Evolutionary conservation across 2,113 vertebrate species (phyloP), one percentile per base, ranked within the genome.

Genomic region (Pachyramphus minor): DNA sequence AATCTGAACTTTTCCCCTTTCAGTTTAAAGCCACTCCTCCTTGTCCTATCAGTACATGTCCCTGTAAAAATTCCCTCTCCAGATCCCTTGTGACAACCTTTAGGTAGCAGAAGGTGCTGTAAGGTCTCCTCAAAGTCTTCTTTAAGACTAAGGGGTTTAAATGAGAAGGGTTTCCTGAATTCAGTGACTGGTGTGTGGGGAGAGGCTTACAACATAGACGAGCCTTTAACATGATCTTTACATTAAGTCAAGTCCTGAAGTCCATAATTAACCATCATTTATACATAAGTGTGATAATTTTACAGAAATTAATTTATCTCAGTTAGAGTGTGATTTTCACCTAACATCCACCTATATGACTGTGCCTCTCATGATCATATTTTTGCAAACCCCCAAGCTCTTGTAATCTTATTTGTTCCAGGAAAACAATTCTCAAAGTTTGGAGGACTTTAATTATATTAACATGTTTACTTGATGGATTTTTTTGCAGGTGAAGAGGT

Each of bases 401-500:
- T 63, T 81, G 22, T 7, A 41, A 69, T 30, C 20, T 56, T 83
- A 49, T 74, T 74, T 87, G 2, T 79, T 89, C 10, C 35, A 84
- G 22, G 11, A 79, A 89, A 89, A 11, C 5, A 25, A 14, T 82
- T 75, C 20, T 64, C 16, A 52, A 42, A 7, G 30, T 59, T 35
- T 71, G 18, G 45, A 64, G 19, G 55, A 37, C 37, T 86, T 81
- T n/a, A 79, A 10, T 21, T 58, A 5, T 25, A 78, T 41, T 52
- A 68, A 14, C n/a, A 41, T 42, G 15, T 0, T 52, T 68, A 30
- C 12, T 14, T 85, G 92, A 95, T 79, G 18, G 11, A 87, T 93
- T 53, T 90, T 89, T 77, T 78, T 89, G 41, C 30, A 76, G 52
- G 44, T 87, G 58, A 84, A 95, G 33, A 75, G 37, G 25, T 93